phyloP scores from a whole-genome alignment of 2,888 invertebrate genomes.

The Carcina quercana region DNA sequence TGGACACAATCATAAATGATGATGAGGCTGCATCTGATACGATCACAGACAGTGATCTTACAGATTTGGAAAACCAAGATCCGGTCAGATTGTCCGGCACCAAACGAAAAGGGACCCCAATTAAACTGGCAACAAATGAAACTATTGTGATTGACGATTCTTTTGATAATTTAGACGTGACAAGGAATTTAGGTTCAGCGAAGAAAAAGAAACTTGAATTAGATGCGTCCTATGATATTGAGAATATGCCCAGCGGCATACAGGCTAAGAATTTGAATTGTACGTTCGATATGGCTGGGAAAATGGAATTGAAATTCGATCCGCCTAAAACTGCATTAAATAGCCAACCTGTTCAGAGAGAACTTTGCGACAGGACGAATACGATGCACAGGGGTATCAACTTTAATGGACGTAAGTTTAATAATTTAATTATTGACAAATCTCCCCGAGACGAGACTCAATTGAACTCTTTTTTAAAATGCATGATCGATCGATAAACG shows the following conservation, averaged over 20 bases:
- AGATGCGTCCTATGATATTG: conserved; percentile 29
- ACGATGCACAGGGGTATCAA: conserved; percentile 37
- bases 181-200: conserved; percentile 41
- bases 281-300: conserved; percentile 57
- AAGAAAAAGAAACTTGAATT: conserved; percentile 51
- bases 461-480: no score
- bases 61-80: conserved; percentile 46
- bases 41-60: conserved; percentile 47
- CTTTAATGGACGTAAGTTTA: no score
- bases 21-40: conserved; percentile 33
- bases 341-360: conserved; percentile 34
- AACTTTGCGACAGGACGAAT: conserved; percentile 52
- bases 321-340: conserved; percentile 17
- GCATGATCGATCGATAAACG: no score
- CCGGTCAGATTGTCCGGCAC: conserved; percentile 27
- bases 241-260: conserved; percentile 32
- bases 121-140: conserved; percentile 50
- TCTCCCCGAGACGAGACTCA: no score
- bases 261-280: conserved; percentile 58
- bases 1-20: conserved; percentile 22
- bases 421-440: no score
- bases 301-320: conserved; percentile 37
- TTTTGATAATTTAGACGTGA: conserved; percentile 45
- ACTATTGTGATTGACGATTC: conserved; percentile 63
- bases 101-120: conserved; percentile 60